A percentile compares a stretch with the other conserved stretches of the same genome.
phyloP scores from a whole-genome alignment of 1,140 invertebrate species.

The Mamestra configurata region DNA sequence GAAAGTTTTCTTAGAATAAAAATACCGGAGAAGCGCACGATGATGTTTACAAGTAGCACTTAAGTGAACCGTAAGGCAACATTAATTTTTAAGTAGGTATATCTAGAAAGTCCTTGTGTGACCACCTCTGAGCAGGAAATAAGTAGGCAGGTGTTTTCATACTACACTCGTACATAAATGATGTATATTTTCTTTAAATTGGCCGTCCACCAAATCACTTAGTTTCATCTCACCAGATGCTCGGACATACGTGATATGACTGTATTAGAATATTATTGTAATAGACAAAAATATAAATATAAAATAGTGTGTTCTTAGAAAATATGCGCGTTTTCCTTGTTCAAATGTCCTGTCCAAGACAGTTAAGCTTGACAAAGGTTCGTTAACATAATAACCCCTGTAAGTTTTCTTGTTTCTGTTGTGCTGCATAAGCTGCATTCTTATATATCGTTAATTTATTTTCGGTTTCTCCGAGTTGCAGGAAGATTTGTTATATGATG shows the following conservation, averaged over 20 bases:
- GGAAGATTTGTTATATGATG: not conserved
- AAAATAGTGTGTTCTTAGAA: not conserved
- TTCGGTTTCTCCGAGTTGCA: not conserved
- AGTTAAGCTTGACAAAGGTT: not conserved
- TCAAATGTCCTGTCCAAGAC: not conserved
- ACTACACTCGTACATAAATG: constrained; percentile 46
- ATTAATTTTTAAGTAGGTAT: constrained; percentile 50
- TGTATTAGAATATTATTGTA: not conserved
- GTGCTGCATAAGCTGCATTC: too few relatives aligned
- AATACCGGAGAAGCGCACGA: not conserved
- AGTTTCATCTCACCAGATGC: constrained; percentile 27
- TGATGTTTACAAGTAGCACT: constrained; percentile 33
- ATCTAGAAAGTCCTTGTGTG: constrained; percentile 52
- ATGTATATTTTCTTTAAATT: constrained; percentile 44
- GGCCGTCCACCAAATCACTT: constrained; percentile 35
- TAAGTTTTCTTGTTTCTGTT: too few relatives aligned
- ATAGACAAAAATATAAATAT: constrained; percentile 13
- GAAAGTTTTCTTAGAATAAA: constrained; percentile 26
- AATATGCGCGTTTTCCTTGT: constrained; percentile 6
- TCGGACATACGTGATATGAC: constrained; percentile 38
- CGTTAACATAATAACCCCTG: not conserved
- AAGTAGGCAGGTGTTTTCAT: constrained; percentile 55
- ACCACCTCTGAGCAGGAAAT: constrained; percentile 56
- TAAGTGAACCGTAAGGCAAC: constrained; percentile 23
- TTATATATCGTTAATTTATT: not conserved